Percentiles rank a stretch among this genome's conserved stretches.
Conservation (phyloP, 2,113 vertebrate genomes). For the Ifrita kowaldi region DNA sequence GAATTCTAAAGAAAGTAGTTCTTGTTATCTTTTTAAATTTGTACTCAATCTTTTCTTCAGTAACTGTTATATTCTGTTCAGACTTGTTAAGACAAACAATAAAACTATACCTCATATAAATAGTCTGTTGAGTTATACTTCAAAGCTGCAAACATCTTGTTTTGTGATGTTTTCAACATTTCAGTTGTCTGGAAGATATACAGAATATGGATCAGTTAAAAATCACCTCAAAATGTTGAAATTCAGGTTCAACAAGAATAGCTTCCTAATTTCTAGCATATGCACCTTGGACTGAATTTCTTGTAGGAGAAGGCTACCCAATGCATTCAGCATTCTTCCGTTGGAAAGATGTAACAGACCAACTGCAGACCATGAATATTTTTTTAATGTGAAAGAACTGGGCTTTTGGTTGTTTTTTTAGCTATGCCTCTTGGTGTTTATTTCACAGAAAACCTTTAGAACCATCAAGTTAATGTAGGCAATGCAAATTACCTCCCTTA, state of each 20-base stretch:
- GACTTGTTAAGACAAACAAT: not conserved
- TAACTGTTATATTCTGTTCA: not conserved
- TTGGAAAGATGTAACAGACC: not conserved
- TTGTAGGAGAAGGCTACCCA: not conserved
- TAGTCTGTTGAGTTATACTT: slow-evolving; percentile 76
- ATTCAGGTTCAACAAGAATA: not conserved
- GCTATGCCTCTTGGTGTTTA: not conserved
- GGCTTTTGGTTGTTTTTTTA: not conserved
- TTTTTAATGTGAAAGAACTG: not conserved
- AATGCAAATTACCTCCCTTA: not conserved
- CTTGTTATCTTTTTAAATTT: not conserved
- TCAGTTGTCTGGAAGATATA: slow-evolving; percentile 28
- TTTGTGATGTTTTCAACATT: not conserved
- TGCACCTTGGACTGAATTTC: not conserved
- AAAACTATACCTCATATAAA: slow-evolving; percentile 73
- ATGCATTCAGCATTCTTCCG: not conserved
- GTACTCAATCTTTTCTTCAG: not conserved
- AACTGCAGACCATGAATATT: fast-evolving
- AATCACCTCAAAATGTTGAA: not conserved
- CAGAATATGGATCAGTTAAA: slow-evolving; percentile 1
- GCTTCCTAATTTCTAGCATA: not conserved
- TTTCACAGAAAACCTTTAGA: not conserved
- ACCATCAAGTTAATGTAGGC: not conserved
- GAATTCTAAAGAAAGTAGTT: not conserved
- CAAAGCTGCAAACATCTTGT: slow-evolving; percentile 71